Conservation (phyloP, 1,140 invertebrate genomes). For the Hyles vespertilio region DNA sequence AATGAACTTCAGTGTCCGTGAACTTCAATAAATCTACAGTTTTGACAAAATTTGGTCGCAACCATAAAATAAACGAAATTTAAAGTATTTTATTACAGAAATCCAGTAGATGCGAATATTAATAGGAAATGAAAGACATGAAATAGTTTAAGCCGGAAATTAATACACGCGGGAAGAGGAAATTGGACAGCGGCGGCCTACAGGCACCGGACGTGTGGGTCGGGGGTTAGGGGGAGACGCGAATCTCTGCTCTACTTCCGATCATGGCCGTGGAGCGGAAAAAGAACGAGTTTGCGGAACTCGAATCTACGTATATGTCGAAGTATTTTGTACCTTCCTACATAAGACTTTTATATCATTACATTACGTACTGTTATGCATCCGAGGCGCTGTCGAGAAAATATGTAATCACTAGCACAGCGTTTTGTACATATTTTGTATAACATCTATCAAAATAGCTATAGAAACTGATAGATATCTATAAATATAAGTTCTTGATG, state of each 20-base stretch:
- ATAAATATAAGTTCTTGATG: too few relatives aligned
- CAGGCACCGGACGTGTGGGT: slow-evolving; percentile 48
- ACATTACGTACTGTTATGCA: too few relatives aligned
- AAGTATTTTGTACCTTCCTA: too few relatives aligned
- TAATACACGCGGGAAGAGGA: slow-evolving; percentile 61
- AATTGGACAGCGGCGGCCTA: slow-evolving; percentile 53
- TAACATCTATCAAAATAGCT: too few relatives aligned
- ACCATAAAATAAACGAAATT: background rate
- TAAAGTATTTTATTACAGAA: slow-evolving; percentile 1
- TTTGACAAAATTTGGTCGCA: too few relatives aligned
- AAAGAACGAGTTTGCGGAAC: background rate
- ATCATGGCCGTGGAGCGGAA: slow-evolving; percentile 49
- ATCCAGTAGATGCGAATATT: slow-evolving; percentile 15
- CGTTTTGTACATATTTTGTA: too few relatives aligned
- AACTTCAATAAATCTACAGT: too few relatives aligned
- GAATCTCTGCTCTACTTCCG: slow-evolving; percentile 59
- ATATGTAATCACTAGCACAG: too few relatives aligned
- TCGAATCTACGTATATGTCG: too few relatives aligned
- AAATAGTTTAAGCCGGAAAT: slow-evolving; percentile 59
- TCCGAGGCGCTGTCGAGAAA: too few relatives aligned
- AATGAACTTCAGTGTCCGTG: background rate
- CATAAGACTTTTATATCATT: too few relatives aligned
- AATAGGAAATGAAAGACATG: slow-evolving; percentile 51
- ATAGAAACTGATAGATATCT: too few relatives aligned
- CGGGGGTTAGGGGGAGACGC: slow-evolving; percentile 26